Evolutionary conservation across 1,140 invertebrate genomes (phyloP), one percentile per base, ranked within the genome.

Genomic region (Heterodera schachtii): DNA sequence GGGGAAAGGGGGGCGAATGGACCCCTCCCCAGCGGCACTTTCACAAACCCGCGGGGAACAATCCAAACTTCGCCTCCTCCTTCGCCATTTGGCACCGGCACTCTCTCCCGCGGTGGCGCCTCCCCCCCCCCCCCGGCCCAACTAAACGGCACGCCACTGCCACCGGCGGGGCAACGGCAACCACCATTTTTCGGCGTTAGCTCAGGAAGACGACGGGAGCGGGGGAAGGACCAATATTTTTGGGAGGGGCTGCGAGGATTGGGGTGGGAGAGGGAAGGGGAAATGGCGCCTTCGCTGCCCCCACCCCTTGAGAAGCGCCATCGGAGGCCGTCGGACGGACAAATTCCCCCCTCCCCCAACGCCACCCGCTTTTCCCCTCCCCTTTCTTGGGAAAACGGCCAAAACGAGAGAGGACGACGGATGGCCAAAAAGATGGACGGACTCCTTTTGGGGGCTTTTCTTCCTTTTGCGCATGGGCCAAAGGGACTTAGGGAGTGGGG

Each of bases 21-120:
- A n/a, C n/a, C 7, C 3, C 5, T 3, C 13, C 57, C 57, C 9
- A 60, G 57, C 57, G 57, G 57, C 57, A 60, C 57, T 60, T 60
- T 60, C 9, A 16, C 57, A 60, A 60, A 60, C 57, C 57, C 57
- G 57, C 57, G 57, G 57, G 57, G 57, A 60, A 60, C 57, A 60
- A 60, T 60, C 69, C 69, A 71, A 71, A 71, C 69, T 71, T 71
- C 69, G 69, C n/a, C n/a, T n/a, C 44, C 44, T 60, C 57, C 57
- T 60, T 60, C 57, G 57, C 57, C 57, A 60, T 60, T 60, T 60
- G 57, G 57, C 57, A 60, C 57, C 57, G 57, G 57, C 57, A 60
- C 57, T 71, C 69, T 71, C 69, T 71, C 69, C 69, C 69, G 69
- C 69, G 69, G 69, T 46, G 69, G 69, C 69, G 69, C 69, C 69